Percentiles rank a stretch among this genome's conserved stretches.
phyloP scores from a whole-genome alignment of 2,888 invertebrate genomes.

The Drosophila recens region DNA sequence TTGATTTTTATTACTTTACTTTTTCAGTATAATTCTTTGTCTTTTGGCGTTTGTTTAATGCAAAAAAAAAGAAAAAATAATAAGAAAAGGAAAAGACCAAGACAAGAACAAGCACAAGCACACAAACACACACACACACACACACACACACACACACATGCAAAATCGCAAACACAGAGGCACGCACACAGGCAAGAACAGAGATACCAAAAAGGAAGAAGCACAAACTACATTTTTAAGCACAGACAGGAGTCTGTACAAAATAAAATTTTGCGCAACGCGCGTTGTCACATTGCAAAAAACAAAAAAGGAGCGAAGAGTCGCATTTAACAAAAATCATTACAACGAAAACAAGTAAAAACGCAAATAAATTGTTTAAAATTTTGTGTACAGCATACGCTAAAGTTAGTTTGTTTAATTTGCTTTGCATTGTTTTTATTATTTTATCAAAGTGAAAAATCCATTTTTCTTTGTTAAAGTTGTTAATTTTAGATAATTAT shows the following conservation, averaged over 20 bases:
- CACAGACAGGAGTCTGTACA: conserved; percentile 64
- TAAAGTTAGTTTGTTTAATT: conserved; percentile 1
- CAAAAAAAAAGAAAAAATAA: conserved; percentile 66
- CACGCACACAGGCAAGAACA: conserved; percentile 42
- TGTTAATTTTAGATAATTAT: not conserved
- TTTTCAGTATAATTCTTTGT: conserved; percentile 77
- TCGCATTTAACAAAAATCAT: conserved; percentile 14
- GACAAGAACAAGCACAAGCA: conserved; percentile 44
- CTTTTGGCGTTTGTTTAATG: conserved; percentile 76
- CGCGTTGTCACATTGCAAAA: conserved; percentile 48
- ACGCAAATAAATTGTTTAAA: not conserved
- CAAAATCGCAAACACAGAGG: conserved; percentile 16
- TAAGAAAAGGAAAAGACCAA: conserved; percentile 39
- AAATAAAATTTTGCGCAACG: conserved; percentile 67
- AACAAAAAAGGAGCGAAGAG: conserved; percentile 12
- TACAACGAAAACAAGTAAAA: not conserved
- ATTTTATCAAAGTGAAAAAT: not conserved
- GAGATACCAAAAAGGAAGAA: conserved; percentile 63
- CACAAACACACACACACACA: conserved; percentile 22
- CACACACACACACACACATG: conserved; percentile 20
- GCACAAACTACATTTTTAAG: conserved; percentile 62
- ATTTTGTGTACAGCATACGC: conserved; percentile 7
- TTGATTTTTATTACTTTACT: conserved; percentile 77
- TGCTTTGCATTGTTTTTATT: not conserved
- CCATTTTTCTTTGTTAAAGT: not conserved